phyloP scores from a whole-genome alignment of 1,140 invertebrate species.

The Heliconius congener region DNA sequence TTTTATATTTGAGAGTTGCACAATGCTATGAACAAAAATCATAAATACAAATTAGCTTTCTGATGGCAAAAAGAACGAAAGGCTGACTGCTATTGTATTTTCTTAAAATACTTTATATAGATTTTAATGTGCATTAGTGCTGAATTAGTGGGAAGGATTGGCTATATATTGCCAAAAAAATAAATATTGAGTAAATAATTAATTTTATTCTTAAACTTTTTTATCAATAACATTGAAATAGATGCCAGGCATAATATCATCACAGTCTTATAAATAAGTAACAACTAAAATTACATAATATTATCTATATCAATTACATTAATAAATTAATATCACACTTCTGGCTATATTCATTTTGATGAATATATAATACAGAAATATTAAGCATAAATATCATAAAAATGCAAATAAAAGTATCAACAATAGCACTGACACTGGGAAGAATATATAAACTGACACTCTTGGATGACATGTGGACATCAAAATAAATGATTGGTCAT shows the following conservation, averaged over 20 bases:
- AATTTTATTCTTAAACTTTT: constrained; percentile 5
- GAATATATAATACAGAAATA: constrained; percentile 55
- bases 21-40: neutral
- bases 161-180: neutral
- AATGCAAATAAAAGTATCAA: constrained; percentile 90
- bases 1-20: neutral
- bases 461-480: constrained; percentile 89
- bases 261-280: constrained; percentile 48
- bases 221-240: constrained; percentile 32
- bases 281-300: constrained; percentile 38
- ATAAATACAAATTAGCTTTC: too few species aligned
- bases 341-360: constrained; percentile 69
- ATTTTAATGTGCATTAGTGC: too few species aligned
- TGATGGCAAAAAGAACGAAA: too few species aligned
- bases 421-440: constrained; percentile 88
- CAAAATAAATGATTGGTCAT: constrained; percentile 86
- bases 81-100: too few species aligned
- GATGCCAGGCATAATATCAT: constrained; percentile 46
- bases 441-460: constrained; percentile 88
- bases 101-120: too few species aligned
- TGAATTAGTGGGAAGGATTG: too few species aligned
- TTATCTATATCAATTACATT: constrained; percentile 34
- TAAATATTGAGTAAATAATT: neutral
- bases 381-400: constrained; percentile 81
- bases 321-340: constrained; percentile 75